Evolutionary conservation across 2,113 vertebrate genomes (phyloP).

Genomic region (Aythya baeri): DNA sequence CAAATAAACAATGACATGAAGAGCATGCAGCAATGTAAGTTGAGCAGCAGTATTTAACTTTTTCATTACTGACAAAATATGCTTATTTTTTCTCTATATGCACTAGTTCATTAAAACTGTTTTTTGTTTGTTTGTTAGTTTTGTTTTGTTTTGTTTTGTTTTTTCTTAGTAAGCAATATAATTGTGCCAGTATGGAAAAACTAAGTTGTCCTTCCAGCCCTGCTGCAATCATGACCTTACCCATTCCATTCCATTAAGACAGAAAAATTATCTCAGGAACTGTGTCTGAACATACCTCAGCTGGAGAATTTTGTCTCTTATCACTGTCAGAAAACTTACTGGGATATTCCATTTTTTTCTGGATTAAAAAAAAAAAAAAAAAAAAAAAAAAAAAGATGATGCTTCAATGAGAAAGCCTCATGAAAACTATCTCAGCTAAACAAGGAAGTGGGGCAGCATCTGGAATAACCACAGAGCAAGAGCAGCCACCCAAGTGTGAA

Average conservation of each 20-base stretch:
- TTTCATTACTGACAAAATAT: neutral
- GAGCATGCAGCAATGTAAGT: neutral
- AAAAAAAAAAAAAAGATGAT: neutral
- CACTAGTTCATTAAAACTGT: neutral
- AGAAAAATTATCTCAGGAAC: neutral
- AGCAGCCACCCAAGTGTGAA: neutral
- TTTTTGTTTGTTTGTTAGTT: neutral
- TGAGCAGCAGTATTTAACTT: neutral
- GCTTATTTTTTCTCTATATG: neutral
- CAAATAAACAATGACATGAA: neutral
- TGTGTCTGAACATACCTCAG: neutral
- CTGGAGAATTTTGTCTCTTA: neutral
- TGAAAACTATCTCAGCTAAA: conserved; percentile 3
- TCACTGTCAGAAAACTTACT: neutral
- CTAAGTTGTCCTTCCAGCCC: neutral
- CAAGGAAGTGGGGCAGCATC: neutral
- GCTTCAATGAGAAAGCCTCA: neutral
- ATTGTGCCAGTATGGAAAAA: neutral
- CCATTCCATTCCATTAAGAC: neutral
- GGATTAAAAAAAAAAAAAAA: neutral
- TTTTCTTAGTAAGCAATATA: neutral
- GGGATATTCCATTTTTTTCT: neutral
- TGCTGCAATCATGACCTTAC: neutral
- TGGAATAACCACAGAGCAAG: neutral
- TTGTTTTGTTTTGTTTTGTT: too few species aligned